phyloP scores from a whole-genome alignment of 2,888 invertebrate genomes.

The Ceramica pisi region DNA sequence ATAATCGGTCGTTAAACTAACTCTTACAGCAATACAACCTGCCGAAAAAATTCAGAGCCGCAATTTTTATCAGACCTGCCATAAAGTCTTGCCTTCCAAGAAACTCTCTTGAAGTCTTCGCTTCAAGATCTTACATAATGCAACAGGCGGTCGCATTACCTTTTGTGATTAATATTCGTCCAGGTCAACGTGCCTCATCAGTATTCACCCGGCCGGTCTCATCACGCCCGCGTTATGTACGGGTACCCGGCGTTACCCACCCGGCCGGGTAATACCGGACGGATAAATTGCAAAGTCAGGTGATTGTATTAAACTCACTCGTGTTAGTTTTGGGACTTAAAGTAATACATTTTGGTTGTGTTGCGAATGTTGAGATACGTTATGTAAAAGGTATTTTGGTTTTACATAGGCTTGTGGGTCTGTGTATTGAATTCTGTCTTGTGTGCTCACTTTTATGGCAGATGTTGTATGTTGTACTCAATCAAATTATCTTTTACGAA shows the following conservation, averaged over 20 bases:
- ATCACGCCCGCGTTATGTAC: slow-evolving; percentile 75
- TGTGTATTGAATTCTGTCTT: background rate
- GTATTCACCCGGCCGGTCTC: slow-evolving; percentile 79
- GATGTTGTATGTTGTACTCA: slow-evolving; percentile 3
- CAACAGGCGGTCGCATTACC: slow-evolving; percentile 70
- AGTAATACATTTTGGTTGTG: slow-evolving; percentile 30
- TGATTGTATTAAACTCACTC: slow-evolving; percentile 62
- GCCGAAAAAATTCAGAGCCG: background rate
- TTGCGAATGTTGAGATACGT: background rate
- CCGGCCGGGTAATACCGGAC: slow-evolving; percentile 64
- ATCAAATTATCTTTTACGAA: slow-evolving; percentile 49
- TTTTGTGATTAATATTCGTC: slow-evolving; percentile 75
- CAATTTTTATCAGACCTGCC: background rate
- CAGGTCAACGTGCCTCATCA: slow-evolving; percentile 77
- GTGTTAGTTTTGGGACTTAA: slow-evolving; percentile 57
- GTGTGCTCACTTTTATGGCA: slow-evolving; percentile 9
- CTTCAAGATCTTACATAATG: slow-evolving; percentile 66
- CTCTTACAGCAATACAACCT: background rate
- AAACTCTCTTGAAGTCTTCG: slow-evolving; percentile 40
- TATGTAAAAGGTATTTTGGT: slow-evolving; percentile 17
- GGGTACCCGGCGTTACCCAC: slow-evolving; percentile 44
- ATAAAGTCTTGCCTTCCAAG: slow-evolving; percentile 12
- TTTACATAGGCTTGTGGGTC: background rate
- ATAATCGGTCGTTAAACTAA: no score
- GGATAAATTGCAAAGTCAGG: slow-evolving; percentile 69